Conservation (phyloP, 2,113 vertebrate species). For the Gasterosteus nipponicus region DNA sequence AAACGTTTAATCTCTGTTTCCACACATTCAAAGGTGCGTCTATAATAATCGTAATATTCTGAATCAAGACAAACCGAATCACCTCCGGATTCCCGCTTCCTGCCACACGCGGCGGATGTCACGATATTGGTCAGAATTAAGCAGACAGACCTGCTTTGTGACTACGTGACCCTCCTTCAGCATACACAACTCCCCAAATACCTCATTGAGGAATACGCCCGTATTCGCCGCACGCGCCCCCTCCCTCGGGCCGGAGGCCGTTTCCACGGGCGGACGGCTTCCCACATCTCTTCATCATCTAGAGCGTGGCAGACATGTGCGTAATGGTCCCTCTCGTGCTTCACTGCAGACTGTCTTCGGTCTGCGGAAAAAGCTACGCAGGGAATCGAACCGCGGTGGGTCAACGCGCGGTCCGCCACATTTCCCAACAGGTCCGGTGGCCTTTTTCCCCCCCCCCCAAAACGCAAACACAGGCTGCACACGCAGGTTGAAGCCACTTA, state of each 20-base stretch:
- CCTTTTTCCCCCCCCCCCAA: constrained; percentile 51
- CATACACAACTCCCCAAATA: constrained; percentile 51
- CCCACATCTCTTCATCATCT: constrained; percentile 77
- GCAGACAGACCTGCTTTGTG: constrained; percentile 34
- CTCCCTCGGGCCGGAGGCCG: constrained; percentile 63
- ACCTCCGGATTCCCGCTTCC: constrained; percentile 23
- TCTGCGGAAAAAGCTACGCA: constrained; percentile 60
- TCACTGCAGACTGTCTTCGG: constrained; percentile 62
- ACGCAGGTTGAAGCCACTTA: constrained; percentile 41
- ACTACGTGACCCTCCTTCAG: constrained; percentile 44
- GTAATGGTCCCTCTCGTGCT: constrained; percentile 70
- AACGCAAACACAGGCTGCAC: constrained; percentile 32
- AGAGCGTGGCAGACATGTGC: constrained; percentile 62
- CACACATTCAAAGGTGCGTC: too few relatives aligned
- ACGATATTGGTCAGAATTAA: constrained; percentile 51
- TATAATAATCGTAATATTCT: background rate
- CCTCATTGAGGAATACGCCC: constrained; percentile 43
- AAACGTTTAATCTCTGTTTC: background rate
- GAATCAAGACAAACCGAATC: constrained; percentile 6
- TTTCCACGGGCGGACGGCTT: constrained; percentile 61
- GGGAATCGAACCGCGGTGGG: constrained; percentile 51
- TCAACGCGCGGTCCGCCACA: constrained; percentile 42
- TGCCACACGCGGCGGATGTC: constrained; percentile 27
- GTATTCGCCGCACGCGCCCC: constrained; percentile 36
- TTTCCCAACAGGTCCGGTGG: constrained; percentile 60